These are phyloP conservation scores for Neodiprion pinetum DNA, from an alignment of 1,140 invertebrate genomes.

Conservation along the genomic window DNA sequence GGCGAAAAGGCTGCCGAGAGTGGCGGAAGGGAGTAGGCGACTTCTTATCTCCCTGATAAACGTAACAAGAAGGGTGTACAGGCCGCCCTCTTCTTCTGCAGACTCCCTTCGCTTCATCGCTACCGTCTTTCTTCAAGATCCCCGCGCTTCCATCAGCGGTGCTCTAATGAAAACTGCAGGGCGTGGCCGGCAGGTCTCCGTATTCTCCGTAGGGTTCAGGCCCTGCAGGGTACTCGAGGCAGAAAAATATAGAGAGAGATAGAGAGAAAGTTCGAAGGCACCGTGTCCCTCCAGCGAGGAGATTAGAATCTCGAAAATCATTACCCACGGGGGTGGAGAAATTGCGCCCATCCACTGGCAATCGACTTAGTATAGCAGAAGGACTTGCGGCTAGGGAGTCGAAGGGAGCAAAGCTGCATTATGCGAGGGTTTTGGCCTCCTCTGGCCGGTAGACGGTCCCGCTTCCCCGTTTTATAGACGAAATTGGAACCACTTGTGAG, in stretches of 20 bases:
- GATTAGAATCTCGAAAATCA: slow-evolving; percentile 56
- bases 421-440: slow-evolving; percentile 16
- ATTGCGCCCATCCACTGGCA: slow-evolving; percentile 34
- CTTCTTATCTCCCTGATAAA: slow-evolving; percentile 22
- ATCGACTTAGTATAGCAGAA: slow-evolving; percentile 32
- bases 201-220: background rate
- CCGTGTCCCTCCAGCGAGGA: slow-evolving; percentile 38
- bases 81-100: background rate
- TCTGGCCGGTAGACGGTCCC: background rate
- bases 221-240: background rate
- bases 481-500: background rate
- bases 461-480: background rate
- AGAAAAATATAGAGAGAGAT: background rate
- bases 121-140: background rate
- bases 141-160: slow-evolving; percentile 36
- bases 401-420: slow-evolving; percentile 4
- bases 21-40: no score
- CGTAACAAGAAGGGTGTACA: slow-evolving; percentile 12
- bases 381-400: slow-evolving; percentile 8
- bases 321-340: slow-evolving; percentile 39
- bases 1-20: no score
- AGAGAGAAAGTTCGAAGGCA: slow-evolving; percentile 36
- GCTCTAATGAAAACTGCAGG: slow-evolving; percentile 47
- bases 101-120: no score
- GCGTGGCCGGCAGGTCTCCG: slow-evolving; percentile 22